Base-by-base conservation (phyloP, 64 coral and sea anemone genomes). In the Stichodactyla helianthus region DNA sequence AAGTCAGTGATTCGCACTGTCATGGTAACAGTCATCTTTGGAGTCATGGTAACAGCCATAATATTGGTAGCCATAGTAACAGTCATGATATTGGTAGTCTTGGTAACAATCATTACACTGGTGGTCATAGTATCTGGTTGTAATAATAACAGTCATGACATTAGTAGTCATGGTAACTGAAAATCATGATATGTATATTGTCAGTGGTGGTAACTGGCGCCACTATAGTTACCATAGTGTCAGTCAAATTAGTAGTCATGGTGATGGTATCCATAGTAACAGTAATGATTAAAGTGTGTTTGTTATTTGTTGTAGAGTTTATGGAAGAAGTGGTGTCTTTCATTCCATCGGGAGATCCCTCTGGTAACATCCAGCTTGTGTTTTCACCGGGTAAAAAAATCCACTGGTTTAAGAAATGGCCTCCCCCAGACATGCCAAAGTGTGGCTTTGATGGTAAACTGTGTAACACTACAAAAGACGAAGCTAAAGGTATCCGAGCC, bases 371-470 rank as follows among this genome's bases (percentile, higher is more conserved):
- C 52, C 55, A 84, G 14, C 7, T 84, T 13, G 51, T 53, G 22
- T 61, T 84, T 25, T 84, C 51, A 26, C 54, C 83, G 44, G 83
- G 55, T 12, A 58, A 59, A 84, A 25, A 54, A 20, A 59, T 84
- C 0, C 18, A 50, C 16, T 84, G 83, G 83, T 84, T 84, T 63
- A 81, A 81, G 26, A 71, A 51, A 86, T 50, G 50, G 35, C 77
- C 90, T 25, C 90, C 90, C 11, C 79, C 54, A n/a, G 90, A 86
- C 51, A 71, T 77, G 61, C 90, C 90, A 35, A 67, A 19, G 20
- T 91, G 90, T 77, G 90, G 90, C 4, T 91, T 91, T 62, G 50
- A 91, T 15, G 86, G 86, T 71, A 83, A 91, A 83, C 90, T 86
- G 6, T 91, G 90, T 51, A 77, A 76, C 18, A 27, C 61, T 44